Evolutionary conservation across 2,888 invertebrate species (phyloP).

Genomic region (Drosophila ustulata): DNA sequence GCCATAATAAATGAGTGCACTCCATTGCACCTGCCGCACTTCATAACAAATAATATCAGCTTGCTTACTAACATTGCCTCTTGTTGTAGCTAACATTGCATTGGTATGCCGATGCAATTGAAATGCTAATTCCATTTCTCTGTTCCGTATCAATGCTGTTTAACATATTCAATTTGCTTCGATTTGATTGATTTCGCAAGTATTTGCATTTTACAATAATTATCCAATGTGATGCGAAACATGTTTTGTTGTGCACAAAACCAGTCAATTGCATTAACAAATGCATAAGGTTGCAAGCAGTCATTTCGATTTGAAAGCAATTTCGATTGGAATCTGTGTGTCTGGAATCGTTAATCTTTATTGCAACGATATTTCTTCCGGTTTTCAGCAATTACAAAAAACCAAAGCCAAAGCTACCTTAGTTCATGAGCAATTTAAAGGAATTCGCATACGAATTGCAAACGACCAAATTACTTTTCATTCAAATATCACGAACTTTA

Average conservation of each 20-base stretch:
- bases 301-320: not conserved
- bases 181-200: conserved; percentile 9
- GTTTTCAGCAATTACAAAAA: conserved; percentile 1
- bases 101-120: conserved; percentile 12
- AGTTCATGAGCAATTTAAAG: not conserved
- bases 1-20: conserved; percentile 27
- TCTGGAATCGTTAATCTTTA: conserved; percentile 6
- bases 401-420: not conserved
- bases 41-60: conserved; percentile 11
- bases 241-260: conserved; percentile 37
- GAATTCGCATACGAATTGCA: not conserved
- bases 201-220: conserved; percentile 25
- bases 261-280: conserved; percentile 21
- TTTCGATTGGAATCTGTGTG: not conserved
- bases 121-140: not conserved
- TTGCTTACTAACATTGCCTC: not conserved
- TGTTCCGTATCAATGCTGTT: conserved; percentile 17
- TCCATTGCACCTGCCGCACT: conserved; percentile 3
- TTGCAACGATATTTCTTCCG: conserved; percentile 8
- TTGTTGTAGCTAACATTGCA: not conserved
- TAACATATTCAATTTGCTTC: conserved; percentile 16
- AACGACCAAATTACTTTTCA: not conserved
- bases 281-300: conserved; percentile 8
- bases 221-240: conserved; percentile 37
- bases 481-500: not conserved